Evolutionary conservation across 2,888 invertebrate genomes (phyloP).

Genomic region (Gari tellinella): DNA sequence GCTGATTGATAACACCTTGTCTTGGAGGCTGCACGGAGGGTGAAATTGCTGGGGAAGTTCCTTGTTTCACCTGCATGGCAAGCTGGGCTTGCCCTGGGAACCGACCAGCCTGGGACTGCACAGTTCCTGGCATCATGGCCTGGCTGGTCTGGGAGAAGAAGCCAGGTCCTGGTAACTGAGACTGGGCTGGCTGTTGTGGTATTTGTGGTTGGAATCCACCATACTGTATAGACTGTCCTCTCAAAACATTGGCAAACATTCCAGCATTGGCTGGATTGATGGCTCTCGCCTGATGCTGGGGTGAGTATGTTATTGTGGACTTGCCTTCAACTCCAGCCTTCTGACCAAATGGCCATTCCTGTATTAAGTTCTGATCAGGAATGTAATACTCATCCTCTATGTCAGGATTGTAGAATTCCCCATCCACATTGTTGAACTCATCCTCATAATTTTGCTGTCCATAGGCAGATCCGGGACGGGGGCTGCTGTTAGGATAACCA

Average conservation of each 20-base stretch:
- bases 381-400: constrained; percentile 58
- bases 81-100: constrained; percentile 34
- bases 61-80: constrained; percentile 16
- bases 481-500: constrained; percentile 37
- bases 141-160: constrained; percentile 69
- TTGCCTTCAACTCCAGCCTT: constrained; percentile 72
- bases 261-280: constrained; percentile 60
- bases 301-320: constrained; percentile 72
- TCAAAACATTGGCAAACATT: constrained; percentile 70
- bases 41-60: not conserved
- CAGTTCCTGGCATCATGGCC: constrained; percentile 18
- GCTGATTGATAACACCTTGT: constrained; percentile 22
- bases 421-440: constrained; percentile 66
- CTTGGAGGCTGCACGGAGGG: constrained; percentile 35
- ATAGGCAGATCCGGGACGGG: constrained; percentile 50
- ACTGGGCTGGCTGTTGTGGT: constrained; percentile 15
- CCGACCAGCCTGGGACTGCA: constrained; percentile 26
- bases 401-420: constrained; percentile 72
- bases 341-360: constrained; percentile 79
- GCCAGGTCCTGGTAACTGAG: constrained; percentile 74
- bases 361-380: constrained; percentile 70
- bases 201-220: constrained; percentile 44
- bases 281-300: constrained; percentile 46
- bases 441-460: constrained; percentile 58
- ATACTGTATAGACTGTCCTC: constrained; percentile 76